Evolutionary conservation across 2,113 vertebrate genomes (phyloP).

Genomic region (Empidonax traillii): DNA sequence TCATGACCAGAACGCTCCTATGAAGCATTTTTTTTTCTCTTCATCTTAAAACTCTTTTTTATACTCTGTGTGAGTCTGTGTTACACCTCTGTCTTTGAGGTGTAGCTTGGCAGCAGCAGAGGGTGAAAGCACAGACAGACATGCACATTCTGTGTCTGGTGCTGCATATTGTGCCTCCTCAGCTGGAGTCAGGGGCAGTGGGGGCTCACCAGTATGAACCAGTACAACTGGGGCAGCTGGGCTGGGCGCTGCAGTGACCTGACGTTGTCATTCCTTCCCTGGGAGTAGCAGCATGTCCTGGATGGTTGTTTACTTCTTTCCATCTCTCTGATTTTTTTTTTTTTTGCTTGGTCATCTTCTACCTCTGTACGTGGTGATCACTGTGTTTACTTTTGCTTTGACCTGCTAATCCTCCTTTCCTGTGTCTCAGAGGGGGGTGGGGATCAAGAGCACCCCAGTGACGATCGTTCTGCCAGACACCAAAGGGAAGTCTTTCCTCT

Average conservation of each 20-base stretch:
- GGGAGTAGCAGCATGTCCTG: background rate
- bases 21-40: background rate
- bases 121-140: background rate
- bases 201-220: background rate
- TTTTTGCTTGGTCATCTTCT: background rate
- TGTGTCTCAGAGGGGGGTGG: slow-evolving; percentile 89
- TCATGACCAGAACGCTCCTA: background rate
- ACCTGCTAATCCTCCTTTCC: background rate
- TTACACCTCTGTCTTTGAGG: background rate
- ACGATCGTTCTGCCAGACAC: slow-evolving; percentile 96
- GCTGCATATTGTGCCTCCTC: background rate
- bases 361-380: accelerated
- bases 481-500: slow-evolving; percentile 96
- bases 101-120: background rate
- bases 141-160: background rate
- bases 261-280: background rate
- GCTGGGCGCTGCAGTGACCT: background rate
- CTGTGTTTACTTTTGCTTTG: background rate
- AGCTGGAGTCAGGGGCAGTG: background rate
- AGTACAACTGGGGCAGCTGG: background rate
- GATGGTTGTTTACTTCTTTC: background rate
- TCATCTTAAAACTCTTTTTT: background rate
- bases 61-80: background rate
- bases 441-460: slow-evolving; percentile 97
- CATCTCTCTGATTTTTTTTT: background rate